These are phyloP conservation scores for Corbicula japonica DNA, from an alignment of 2,888 invertebrate genomes.

Conservation along the genomic window DNA sequence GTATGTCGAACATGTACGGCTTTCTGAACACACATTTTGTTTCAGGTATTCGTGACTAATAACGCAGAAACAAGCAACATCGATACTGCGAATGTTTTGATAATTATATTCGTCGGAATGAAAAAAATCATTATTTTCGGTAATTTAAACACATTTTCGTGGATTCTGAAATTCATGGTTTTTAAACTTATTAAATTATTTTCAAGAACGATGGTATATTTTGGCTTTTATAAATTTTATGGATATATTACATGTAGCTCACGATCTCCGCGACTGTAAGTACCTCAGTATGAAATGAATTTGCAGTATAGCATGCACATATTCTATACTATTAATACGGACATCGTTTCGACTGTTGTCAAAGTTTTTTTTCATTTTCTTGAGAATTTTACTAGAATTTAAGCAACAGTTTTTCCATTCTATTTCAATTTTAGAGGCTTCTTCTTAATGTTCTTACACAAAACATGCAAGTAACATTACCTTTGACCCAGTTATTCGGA, in stretches of 20 bases:
- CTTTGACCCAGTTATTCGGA: slow-evolving; percentile 30
- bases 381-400: not conserved
- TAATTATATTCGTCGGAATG: not conserved
- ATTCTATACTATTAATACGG: not conserved
- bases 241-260: too few species aligned
- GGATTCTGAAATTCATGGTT: too few species aligned
- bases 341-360: not conserved
- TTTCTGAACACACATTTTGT: not conserved
- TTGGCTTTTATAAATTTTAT: too few species aligned
- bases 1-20: too few species aligned
- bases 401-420: not conserved
- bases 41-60: not conserved
- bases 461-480: not conserved
- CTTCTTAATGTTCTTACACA: not conserved
- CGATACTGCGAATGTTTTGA: not conserved
- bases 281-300: too few species aligned
- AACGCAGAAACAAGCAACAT: not conserved
- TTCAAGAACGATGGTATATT: too few species aligned
- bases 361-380: not conserved
- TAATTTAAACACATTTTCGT: too few species aligned
- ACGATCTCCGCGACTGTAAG: too few species aligned
- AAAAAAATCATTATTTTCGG: too few species aligned
- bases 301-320: not conserved
- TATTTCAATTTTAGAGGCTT: not conserved
- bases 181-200: too few species aligned